Percentiles rank a stretch among this genome's conserved stretches.
Conservation (phyloP, 2,888 invertebrate genomes). For the Hoplodrina blanda region DNA sequence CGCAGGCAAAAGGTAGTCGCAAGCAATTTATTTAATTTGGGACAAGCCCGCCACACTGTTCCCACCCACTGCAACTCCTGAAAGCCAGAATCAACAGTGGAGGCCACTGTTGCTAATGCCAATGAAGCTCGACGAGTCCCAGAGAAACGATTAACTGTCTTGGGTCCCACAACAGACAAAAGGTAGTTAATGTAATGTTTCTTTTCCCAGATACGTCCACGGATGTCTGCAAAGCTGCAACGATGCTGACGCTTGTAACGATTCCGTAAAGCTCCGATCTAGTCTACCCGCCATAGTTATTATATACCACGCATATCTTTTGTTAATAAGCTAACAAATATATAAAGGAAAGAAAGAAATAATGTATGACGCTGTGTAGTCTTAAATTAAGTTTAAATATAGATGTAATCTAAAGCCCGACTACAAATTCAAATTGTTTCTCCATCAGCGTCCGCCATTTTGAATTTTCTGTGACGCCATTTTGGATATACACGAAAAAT, state of each 20-base stretch:
- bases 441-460: constrained; percentile 5
- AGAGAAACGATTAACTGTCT: too few species aligned
- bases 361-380: constrained; percentile 33
- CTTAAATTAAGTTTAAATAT: constrained; percentile 14
- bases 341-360: neutral
- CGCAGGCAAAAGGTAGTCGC: too few species aligned
- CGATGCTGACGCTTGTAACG: constrained; percentile 97
- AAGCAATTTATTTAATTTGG: too few species aligned
- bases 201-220: constrained; percentile 93
- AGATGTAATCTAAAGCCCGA: constrained; percentile 9
- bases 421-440: neutral
- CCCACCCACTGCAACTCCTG: too few species aligned
- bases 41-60: too few species aligned
- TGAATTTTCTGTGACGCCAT: neutral
- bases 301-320: constrained; percentile 42
- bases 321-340: constrained; percentile 74
- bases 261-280: constrained; percentile 59
- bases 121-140: too few species aligned
- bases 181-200: too few species aligned
- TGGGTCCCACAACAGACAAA: too few species aligned
- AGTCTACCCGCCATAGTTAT: constrained; percentile 42
- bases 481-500: too few species aligned
- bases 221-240: constrained; percentile 98
- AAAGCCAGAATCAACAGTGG: too few species aligned
- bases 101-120: too few species aligned